Evolutionary conservation across 2,888 invertebrate species (phyloP), one percentile per base, ranked within the genome.

Genomic region (Cristatella mucedo): DNA sequence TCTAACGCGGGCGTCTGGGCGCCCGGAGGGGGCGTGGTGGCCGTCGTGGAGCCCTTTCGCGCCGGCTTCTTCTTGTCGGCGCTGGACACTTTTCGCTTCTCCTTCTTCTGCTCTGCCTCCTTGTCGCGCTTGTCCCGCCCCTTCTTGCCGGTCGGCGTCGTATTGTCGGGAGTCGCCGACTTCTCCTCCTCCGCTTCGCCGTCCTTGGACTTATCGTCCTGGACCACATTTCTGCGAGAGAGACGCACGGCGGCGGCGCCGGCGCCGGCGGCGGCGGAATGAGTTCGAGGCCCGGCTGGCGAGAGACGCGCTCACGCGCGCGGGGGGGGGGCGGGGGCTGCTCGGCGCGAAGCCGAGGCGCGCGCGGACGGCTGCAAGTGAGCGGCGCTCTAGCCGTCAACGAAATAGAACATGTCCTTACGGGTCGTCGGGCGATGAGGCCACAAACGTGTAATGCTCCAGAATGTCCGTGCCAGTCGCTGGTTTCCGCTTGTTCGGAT

Each of bases 341-440:
- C n/a, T n/a, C n/a, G n/a, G n/a, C n/a, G n/a, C n/a, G n/a, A n/a
- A n/a, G n/a, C n/a, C n/a, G n/a, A n/a, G n/a, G n/a, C n/a, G n/a
- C n/a, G n/a, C n/a, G n/a, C n/a, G n/a, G n/a, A n/a, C n/a, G n/a
- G n/a, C n/a, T n/a, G n/a, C n/a, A n/a, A n/a, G n/a, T n/a, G n/a
- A n/a, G n/a, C n/a, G n/a, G n/a, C n/a, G n/a, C n/a, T n/a, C n/a
- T n/a, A 36, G 40, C 15, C n/a, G 13, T 15, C 26, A 3, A 34
- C 16, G 18, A 26, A n/a, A 2, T 3, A 13, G 19, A 1, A 24
- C 18, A 9, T 29, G 11, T 5, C 55, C 61, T 53, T 55, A 64
- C 63, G 61, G 61, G 44, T 66, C 66, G 53, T 64, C 62, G 21
- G 56, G 52, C 4, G 55, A 54, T 4, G 59, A 53, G 13, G 62